Evolutionary conservation across 2,113 vertebrate genomes (phyloP).

Genomic region (Semnopithecus entellus): DNA sequence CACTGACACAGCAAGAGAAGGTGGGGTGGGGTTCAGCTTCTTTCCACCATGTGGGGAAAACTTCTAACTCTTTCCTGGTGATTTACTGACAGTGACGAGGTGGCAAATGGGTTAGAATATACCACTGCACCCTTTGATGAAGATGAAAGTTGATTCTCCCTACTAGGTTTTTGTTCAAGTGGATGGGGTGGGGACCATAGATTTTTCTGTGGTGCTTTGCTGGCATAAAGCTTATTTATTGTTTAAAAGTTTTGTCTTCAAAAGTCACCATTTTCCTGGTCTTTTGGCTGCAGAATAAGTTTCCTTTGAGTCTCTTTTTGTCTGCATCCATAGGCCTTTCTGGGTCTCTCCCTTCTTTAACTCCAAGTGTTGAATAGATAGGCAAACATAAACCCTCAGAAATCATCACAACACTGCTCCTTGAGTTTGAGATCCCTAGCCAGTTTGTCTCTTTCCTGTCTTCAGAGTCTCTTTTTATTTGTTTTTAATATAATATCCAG

Average conservation of each 20-base stretch:
- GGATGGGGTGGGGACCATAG: background rate
- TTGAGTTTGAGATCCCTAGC: background rate
- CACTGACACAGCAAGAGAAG: background rate
- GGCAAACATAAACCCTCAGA: background rate
- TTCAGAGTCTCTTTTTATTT: background rate
- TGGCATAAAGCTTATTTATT: background rate
- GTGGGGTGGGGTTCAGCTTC: background rate
- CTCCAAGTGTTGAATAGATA: background rate
- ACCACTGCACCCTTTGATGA: background rate
- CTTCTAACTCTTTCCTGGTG: background rate
- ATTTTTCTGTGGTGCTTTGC: background rate
- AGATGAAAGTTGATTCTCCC: background rate
- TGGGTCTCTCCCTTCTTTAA: background rate
- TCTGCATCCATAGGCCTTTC: background rate
- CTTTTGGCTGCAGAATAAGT: background rate
- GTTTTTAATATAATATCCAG: background rate
- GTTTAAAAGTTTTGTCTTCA: background rate
- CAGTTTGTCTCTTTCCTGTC: background rate
- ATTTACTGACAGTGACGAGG: background rate
- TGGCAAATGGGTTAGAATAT: background rate
- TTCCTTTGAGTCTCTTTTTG: background rate
- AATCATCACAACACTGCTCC: background rate
- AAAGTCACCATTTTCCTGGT: background rate
- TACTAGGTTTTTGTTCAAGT: background rate
- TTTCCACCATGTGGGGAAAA: background rate